phyloP scores from a whole-genome alignment of 1,140 invertebrate species.

The Pomacea maculata region DNA sequence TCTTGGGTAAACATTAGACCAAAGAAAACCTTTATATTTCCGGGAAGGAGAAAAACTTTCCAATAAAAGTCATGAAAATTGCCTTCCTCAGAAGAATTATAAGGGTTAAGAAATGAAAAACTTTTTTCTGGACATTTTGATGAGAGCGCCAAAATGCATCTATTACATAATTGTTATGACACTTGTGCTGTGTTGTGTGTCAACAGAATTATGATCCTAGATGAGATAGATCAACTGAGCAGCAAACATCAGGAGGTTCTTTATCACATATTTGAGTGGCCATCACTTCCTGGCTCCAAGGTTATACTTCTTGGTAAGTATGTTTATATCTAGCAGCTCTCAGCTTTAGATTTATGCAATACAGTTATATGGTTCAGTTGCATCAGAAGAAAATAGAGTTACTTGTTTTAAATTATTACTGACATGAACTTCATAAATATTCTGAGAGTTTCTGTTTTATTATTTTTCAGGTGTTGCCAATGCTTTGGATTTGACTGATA shows the following conservation, averaged over 20 bases:
- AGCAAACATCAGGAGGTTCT: constrained; percentile 86
- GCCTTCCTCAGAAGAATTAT: too few relatives aligned
- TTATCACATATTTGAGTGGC: constrained; percentile 95
- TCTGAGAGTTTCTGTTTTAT: not conserved
- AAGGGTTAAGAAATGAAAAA: too few relatives aligned
- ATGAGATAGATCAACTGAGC: constrained; percentile 93
- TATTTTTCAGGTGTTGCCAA: constrained; percentile 79
- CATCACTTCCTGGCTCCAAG: constrained; percentile 74
- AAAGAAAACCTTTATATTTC: too few relatives aligned
- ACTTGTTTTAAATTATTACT: not conserved
- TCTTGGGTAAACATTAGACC: too few relatives aligned
- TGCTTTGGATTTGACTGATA: constrained; percentile 92
- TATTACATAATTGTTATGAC: too few relatives aligned
- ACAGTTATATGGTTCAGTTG: not conserved
- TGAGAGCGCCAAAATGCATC: too few relatives aligned
- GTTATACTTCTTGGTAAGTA: constrained; percentile 82
- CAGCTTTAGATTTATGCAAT: too few relatives aligned
- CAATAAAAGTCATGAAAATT: too few relatives aligned
- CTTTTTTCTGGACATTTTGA: too few relatives aligned
- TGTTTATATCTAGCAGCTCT: too few relatives aligned
- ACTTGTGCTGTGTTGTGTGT: constrained; percentile 38
- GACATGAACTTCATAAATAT: not conserved
- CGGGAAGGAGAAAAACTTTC: too few relatives aligned
- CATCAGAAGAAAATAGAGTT: not conserved
- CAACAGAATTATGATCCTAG: constrained; percentile 86